Evolutionary conservation across 2,888 invertebrate species (phyloP), one percentile per base, ranked within the genome.

Genomic region (Augochlorella aurata): DNA sequence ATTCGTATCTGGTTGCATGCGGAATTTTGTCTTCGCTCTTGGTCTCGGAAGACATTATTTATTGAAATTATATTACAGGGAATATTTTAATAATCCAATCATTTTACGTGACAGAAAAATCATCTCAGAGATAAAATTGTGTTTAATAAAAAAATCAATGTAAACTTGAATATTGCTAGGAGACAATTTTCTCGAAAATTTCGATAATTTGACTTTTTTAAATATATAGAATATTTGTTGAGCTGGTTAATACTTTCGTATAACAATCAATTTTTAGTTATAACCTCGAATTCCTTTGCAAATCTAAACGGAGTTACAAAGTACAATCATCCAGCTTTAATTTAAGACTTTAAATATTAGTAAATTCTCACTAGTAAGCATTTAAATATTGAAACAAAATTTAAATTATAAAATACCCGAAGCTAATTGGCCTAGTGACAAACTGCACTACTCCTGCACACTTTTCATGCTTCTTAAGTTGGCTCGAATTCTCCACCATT

Each of bases 41-140:
- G 29, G 38, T 45, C 10, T 68, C 21, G 29, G 68, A 77, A 65
- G 45, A 9, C 76, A 81, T 82, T 2, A 49, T 52, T 21, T 16
- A 24, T 45, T 29, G 1, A 24, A 79, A 49, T 29, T 50, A 67
- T 68, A 44, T 50, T 21, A 65, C 29, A 70, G 7, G 7, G 24
- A 24, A 24, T 58, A 24, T 14, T 58, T 24, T 58, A 2, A 38
- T 16, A 16, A 14, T 58, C 24, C 7, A 16, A 29, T 50, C 21
- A 14, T 44, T 29, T 9, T 16, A 47, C 38, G 29, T 4, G 44
- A 0, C 29, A 75, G 12, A 70, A 29, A 54, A 69, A 38, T 5
- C 18, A 18, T 3, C 1, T 52, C 5, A 3, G 0, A 7, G 8
- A 52, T 69, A n/a, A 44, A 18, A 54, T 21, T 38, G 12, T 24